Conservation (phyloP, 1,140 invertebrate species). For the Drosophila neocordata region DNA sequence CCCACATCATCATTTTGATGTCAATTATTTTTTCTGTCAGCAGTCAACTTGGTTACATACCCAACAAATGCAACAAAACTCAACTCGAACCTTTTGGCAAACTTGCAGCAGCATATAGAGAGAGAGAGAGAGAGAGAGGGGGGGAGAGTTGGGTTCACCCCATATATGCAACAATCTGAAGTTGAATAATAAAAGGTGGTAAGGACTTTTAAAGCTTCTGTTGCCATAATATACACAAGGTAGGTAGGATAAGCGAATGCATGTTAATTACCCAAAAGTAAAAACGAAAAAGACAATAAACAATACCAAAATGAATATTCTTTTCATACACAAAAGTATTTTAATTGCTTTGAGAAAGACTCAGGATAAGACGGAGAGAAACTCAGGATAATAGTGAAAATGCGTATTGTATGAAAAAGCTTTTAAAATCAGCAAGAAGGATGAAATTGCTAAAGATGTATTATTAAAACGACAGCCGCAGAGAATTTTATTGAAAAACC, state of each 20-base stretch:
- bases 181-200: not conserved
- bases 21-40: slow-evolving; percentile 24
- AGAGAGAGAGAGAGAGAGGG: not conserved
- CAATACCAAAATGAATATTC: slow-evolving; percentile 1
- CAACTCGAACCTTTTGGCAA: slow-evolving; percentile 3
- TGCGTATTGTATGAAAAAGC: not conserved
- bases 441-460: too few relatives aligned
- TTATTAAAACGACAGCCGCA: too few relatives aligned
- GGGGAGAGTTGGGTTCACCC: not conserved
- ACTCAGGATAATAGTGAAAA: not conserved
- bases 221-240: not conserved
- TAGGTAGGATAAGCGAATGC: not conserved
- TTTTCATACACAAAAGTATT: slow-evolving; percentile 3
- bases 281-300: slow-evolving; percentile 6
- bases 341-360: slow-evolving; percentile 15
- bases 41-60: slow-evolving; percentile 10
- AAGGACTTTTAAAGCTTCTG: not conserved
- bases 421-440: too few relatives aligned
- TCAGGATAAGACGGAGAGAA: not conserved
- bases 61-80: not conserved
- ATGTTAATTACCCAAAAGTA: slow-evolving; percentile 18
- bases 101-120: not conserved
- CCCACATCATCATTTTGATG: slow-evolving; percentile 14
- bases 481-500: too few relatives aligned
- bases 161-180: not conserved